phyloP scores from a whole-genome alignment of 1,140 invertebrate species.

The Drosophila elegans region DNA sequence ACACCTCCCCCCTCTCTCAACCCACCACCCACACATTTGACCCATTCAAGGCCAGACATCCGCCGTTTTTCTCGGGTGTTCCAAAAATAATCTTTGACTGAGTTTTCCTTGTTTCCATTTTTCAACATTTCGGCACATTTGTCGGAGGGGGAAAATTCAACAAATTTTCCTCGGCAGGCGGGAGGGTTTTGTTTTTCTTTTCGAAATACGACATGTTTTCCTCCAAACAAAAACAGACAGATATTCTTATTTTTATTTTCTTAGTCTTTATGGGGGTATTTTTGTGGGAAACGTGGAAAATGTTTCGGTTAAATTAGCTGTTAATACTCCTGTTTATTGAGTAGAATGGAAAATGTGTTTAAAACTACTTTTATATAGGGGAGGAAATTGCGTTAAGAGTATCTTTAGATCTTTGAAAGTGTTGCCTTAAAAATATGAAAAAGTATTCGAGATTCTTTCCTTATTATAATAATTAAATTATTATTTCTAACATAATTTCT shows the following conservation, averaged over 20 bases:
- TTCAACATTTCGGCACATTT: conserved; percentile 49
- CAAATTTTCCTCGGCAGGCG: conserved; percentile 20
- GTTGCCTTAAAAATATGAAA: not conserved
- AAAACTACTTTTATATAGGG: not conserved
- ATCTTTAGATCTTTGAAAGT: not conserved
- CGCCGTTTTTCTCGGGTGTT: not conserved
- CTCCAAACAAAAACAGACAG: conserved; percentile 53
- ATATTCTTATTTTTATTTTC: conserved; percentile 33
- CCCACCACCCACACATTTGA: conserved; percentile 19
- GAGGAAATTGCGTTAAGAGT: not conserved
- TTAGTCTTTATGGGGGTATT: conserved; percentile 32
- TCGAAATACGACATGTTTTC: conserved; percentile 51
- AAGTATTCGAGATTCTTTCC: too few species aligned
- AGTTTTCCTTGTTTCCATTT: conserved; percentile 43
- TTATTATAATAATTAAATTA: too few species aligned
- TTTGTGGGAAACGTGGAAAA: conserved; percentile 33
- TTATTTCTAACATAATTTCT: too few species aligned
- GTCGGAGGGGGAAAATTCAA: conserved; percentile 13
- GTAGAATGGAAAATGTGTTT: conserved; percentile 20
- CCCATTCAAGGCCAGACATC: conserved; percentile 50
- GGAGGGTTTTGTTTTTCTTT: conserved; percentile 50
- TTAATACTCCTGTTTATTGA: conserved; percentile 40
- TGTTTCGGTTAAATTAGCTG: conserved; percentile 32
- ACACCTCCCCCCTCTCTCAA: not conserved
- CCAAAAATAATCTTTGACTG: conserved; percentile 54